Evolutionary conservation across 2,888 invertebrate species (phyloP), one percentile per base, ranked within the genome.

Genomic region (Ceramica pisi): DNA sequence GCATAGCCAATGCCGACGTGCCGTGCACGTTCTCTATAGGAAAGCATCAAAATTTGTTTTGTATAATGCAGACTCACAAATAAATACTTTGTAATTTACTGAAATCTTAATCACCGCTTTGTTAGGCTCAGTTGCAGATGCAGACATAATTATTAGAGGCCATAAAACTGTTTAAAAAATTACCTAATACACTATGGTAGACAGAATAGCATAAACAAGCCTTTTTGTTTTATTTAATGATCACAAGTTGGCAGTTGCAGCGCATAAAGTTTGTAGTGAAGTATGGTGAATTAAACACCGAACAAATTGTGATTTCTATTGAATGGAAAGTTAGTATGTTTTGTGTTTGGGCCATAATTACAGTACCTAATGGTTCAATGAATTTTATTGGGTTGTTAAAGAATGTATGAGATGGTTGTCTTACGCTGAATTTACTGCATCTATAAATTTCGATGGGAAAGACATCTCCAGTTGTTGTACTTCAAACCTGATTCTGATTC

Each of bases 121-220:
- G 38, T 51, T 80, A 57, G 31, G 46, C 23, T 38, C 23, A 26
- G 35, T 41, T 38, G 14, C 35, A 55, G 6, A 21, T 44, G n/a
- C 55, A 55, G 61, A 81, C 56, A 68, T 61, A 53, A 65, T 65
- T 76, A 76, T 76, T 57, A 55, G 14, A 53, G 4, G 41, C 51
- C 14, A 75, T 80, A 48, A 61, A 5, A 51, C 38, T 48, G 19
- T 56, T 35, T 44, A 16, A 56, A 64, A 67, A 56, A 51, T 21
- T 26, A 51, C 0, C n/a, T 8, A 60, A 26, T 67, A 48, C 23
- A 48, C 56, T 81, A 51, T 1, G 7, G 7, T 23, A 44, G 64
- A 75, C 51, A 68, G 51, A 38, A 61, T 35, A 12, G 38, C 16
- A 48, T 80, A 68, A 8, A 65, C 26, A 68, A 56, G 26, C 51